phyloP scores from a whole-genome alignment of 2,797 vertebrate genomes.

The Ambastaia sidthimunki region DNA sequence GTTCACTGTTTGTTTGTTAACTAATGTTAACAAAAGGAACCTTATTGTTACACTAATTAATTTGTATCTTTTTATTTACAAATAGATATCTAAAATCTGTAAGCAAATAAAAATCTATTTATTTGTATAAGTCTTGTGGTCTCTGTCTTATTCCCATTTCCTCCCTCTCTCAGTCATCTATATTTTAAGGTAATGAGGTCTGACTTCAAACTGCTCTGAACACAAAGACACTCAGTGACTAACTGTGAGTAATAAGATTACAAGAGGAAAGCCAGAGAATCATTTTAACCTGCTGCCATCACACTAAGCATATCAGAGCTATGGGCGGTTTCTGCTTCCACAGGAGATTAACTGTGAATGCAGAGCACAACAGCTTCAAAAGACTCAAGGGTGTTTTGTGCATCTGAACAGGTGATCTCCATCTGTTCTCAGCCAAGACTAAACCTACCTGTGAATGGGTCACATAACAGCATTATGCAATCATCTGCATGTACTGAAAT shows the following conservation, averaged over 20 bases:
- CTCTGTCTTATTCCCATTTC: background rate
- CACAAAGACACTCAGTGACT: conserved; percentile 33
- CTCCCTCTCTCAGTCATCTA: background rate
- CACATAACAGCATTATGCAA: background rate
- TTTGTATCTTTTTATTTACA: too few species aligned
- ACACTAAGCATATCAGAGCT: conserved; percentile 3
- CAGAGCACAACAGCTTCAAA: conserved; percentile 2
- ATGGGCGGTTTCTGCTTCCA: too few species aligned
- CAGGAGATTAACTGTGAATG: background rate
- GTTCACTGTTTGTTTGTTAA: too few species aligned
- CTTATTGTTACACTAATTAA: too few species aligned
- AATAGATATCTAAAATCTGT: too few species aligned
- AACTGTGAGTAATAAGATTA: conserved; percentile 45
- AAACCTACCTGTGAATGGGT: background rate
- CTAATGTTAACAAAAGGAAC: too few species aligned
- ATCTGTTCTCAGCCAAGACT: conserved; percentile 15
- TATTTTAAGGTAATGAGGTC: conserved; percentile 14
- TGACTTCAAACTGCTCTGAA: conserved; percentile 11
- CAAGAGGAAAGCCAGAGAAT: too few species aligned
- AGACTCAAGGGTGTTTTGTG: background rate
- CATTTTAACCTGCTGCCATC: conserved; percentile 29
- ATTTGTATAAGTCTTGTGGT: too few species aligned
- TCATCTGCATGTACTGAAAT: background rate
- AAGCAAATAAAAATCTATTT: too few species aligned
- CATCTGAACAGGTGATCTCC: conserved; percentile 11